A percentile compares a stretch with the other conserved stretches of the same genome.
Conservation (phyloP, 35 echinoderm and acorn worm genomes). For the Stichopus chloronotus region DNA sequence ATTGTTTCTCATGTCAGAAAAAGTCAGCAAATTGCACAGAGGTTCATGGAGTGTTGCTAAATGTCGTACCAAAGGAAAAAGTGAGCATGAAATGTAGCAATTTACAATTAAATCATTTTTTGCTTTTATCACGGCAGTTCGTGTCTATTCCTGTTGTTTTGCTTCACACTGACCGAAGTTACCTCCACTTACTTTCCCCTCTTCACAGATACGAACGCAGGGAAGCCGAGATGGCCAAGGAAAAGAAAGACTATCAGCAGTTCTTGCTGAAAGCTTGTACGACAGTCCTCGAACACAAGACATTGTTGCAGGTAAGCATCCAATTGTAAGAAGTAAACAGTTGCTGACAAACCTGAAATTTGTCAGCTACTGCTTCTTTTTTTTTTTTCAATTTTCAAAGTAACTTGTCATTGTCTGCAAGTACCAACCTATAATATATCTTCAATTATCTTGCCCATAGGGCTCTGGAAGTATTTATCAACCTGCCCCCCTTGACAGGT, state of each 20-base stretch:
- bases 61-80: not conserved
- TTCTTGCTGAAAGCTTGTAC: constrained; percentile 67
- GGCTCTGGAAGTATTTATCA: too few relatives aligned
- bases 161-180: too few relatives aligned
- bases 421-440: too few relatives aligned
- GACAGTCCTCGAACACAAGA: constrained; percentile 74
- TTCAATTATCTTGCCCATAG: too few relatives aligned
- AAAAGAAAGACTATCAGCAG: constrained; percentile 71
- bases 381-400: not conserved
- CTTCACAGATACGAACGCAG: constrained; percentile 62
- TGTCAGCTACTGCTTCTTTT: not conserved
- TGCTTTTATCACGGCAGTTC: too few relatives aligned
- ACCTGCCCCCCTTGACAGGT: too few relatives aligned
- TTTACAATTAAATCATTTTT: not conserved
- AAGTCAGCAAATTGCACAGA: too few relatives aligned
- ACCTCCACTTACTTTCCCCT: not conserved
- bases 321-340: not conserved
- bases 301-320: constrained; percentile 67
- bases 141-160: too few relatives aligned
- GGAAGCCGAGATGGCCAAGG: constrained; percentile 56
- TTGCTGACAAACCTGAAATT: not conserved
- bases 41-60: not conserved
- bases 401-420: not conserved
- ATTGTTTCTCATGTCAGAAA: too few relatives aligned
- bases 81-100: not conserved